These are phyloP conservation scores for Pelosia muscerda DNA, from an alignment of 2,888 invertebrate species.

Conservation along the genomic window DNA sequence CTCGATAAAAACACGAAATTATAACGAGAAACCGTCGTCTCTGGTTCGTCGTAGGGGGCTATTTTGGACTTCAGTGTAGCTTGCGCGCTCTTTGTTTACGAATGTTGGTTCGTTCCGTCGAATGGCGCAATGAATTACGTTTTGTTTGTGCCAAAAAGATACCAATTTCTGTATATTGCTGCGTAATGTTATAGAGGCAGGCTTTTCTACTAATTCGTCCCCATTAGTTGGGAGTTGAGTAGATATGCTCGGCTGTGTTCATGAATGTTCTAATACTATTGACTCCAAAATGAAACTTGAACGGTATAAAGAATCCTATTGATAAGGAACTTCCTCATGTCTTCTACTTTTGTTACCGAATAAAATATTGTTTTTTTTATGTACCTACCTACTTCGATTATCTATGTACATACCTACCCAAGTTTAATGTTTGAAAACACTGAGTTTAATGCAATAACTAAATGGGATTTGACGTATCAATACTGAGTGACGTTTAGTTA, in stretches of 20 bases:
- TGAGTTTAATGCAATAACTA: too few relatives aligned
- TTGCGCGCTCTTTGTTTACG: slow-evolving; percentile 54
- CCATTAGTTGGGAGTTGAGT: slow-evolving; percentile 44
- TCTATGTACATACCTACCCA: too few relatives aligned
- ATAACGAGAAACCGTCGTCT: slow-evolving; percentile 56
- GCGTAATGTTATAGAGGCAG: slow-evolving; percentile 39
- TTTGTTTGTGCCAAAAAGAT: slow-evolving; percentile 51
- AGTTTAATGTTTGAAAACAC: too few relatives aligned
- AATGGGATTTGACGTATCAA: too few relatives aligned
- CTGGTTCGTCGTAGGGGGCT: slow-evolving; percentile 56
- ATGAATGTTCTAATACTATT: slow-evolving; percentile 29
- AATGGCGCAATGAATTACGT: slow-evolving; percentile 54
- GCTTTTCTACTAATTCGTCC: slow-evolving; percentile 47
- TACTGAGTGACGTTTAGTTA: too few relatives aligned
- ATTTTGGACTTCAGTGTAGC: slow-evolving; percentile 50
- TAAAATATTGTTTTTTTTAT: neutral
- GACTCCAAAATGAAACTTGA: slow-evolving; percentile 21
- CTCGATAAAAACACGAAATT: slow-evolving; percentile 64
- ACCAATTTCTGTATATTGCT: slow-evolving; percentile 43
- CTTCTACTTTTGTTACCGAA: slow-evolving; percentile 18
- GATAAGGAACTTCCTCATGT: slow-evolving; percentile 9
- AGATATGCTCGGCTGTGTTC: slow-evolving; percentile 28
- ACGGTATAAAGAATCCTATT: slow-evolving; percentile 26
- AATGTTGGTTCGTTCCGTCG: slow-evolving; percentile 39
- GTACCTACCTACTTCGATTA: too few relatives aligned